Evolutionary conservation across 2,888 invertebrate genomes (phyloP).

Genomic region (Nomada goodeniana): DNA sequence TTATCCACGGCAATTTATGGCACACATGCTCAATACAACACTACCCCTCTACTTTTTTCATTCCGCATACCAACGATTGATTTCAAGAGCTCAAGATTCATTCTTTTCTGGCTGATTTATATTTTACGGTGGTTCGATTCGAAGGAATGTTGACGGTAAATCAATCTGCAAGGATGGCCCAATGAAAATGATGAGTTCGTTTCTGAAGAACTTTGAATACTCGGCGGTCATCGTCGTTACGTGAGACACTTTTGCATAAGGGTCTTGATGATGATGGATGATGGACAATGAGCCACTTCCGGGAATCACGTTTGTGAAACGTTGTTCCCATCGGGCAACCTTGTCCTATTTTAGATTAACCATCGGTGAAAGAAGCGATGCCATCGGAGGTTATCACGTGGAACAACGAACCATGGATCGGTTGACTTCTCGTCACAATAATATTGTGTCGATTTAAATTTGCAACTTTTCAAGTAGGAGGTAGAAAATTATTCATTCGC

Average conservation of each 20-base stretch:
- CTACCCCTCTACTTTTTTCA: background rate
- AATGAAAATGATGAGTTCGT: slow-evolving; percentile 38
- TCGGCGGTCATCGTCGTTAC: slow-evolving; percentile 71
- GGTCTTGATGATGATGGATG: slow-evolving; percentile 82
- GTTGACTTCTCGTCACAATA: slow-evolving; percentile 20
- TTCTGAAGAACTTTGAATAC: slow-evolving; percentile 61
- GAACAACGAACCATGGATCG: slow-evolving; percentile 36
- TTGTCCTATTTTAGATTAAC: slow-evolving; percentile 77
- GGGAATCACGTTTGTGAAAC: slow-evolving; percentile 78
- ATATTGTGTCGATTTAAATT: slow-evolving; percentile 28
- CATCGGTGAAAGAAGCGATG: slow-evolving; percentile 60
- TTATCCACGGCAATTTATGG: no score
- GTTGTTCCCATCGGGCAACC: slow-evolving; percentile 78
- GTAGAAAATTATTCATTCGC: slow-evolving; percentile 47
- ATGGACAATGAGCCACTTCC: slow-evolving; percentile 81
- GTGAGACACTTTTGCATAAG: slow-evolving; percentile 70
- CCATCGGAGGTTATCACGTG: slow-evolving; percentile 47
- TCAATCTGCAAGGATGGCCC: background rate
- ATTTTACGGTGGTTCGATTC: background rate
- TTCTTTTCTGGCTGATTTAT: background rate
- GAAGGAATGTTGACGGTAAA: background rate
- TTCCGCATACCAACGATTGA: background rate
- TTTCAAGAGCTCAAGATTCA: background rate
- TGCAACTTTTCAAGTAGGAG: slow-evolving; percentile 35
- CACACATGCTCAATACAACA: no score